phyloP scores from a whole-genome alignment of 2,888 invertebrate species.

The Lasioglossum calceatum region DNA sequence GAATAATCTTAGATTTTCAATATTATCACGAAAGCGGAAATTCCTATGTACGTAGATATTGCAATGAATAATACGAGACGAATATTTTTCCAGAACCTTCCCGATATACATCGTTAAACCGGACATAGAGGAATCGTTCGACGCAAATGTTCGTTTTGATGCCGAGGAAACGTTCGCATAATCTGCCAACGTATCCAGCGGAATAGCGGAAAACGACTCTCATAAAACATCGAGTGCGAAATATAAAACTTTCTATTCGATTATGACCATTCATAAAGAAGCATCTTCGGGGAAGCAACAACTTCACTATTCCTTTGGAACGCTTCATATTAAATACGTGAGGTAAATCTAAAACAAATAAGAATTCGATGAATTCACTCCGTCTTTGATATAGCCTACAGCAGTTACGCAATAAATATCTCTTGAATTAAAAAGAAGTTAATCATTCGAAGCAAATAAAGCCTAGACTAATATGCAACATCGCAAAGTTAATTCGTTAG shows the following conservation, averaged over 20 bases:
- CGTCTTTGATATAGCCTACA: background rate
- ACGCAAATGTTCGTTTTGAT: background rate
- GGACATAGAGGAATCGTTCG: background rate
- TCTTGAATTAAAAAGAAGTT: background rate
- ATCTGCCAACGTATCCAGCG: background rate
- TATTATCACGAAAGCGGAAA: background rate
- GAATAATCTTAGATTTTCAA: background rate
- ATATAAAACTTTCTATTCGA: constrained; percentile 24
- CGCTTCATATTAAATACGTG: constrained; percentile 2
- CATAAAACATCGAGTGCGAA: constrained; percentile 22
- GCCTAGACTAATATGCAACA: background rate
- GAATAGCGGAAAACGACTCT: constrained; percentile 20
- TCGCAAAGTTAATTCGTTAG: background rate
- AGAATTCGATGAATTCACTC: background rate
- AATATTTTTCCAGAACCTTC: background rate
- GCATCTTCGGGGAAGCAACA: background rate
- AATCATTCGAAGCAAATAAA: background rate
- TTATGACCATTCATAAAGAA: constrained; percentile 24
- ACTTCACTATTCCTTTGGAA: background rate
- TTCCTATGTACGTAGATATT: background rate
- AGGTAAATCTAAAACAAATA: background rate
- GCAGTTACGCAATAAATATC: background rate
- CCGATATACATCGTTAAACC: background rate
- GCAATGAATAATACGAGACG: background rate
- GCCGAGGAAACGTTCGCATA: constrained; percentile 12